These are phyloP conservation scores for Strix uralensis DNA, from an alignment of 2,113 vertebrate genomes.

Conservation along the genomic window DNA sequence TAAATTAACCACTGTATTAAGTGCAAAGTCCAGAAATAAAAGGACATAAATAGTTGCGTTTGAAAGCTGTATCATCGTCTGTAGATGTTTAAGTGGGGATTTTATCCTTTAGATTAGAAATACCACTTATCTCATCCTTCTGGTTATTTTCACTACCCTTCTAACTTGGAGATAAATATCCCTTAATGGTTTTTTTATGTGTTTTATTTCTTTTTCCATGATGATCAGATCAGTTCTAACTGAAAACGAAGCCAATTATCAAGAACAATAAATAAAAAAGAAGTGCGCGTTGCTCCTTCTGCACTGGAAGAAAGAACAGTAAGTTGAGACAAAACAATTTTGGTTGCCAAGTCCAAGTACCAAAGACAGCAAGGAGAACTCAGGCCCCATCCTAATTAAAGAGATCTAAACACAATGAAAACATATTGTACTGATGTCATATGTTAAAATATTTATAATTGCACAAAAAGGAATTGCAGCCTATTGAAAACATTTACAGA, in stretches of 20 bases:
- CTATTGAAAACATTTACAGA: slow-evolving; percentile 54
- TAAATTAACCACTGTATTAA: slow-evolving; percentile 58
- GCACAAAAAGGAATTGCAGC: slow-evolving; percentile 49
- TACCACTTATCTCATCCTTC: slow-evolving; percentile 70
- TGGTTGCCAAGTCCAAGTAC: slow-evolving; percentile 67
- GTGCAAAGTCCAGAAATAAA: slow-evolving; percentile 59
- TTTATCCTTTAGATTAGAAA: slow-evolving; percentile 68
- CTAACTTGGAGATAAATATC: slow-evolving; percentile 67
- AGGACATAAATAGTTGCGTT: slow-evolving; percentile 58
- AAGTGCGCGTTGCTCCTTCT: slow-evolving; percentile 24
- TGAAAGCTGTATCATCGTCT: slow-evolving; percentile 53
- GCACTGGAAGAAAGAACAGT: slow-evolving; percentile 58
- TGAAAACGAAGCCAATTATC: slow-evolving; percentile 69
- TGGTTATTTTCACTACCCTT: slow-evolving; percentile 72
- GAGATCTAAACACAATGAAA: slow-evolving; percentile 69
- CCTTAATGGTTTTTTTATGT: slow-evolving; percentile 67
- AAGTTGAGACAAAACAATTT: slow-evolving; percentile 61
- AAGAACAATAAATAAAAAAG: slow-evolving; percentile 73
- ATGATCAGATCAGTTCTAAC: slow-evolving; percentile 67
- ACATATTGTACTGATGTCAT: slow-evolving; percentile 68
- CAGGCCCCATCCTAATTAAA: slow-evolving; percentile 68
- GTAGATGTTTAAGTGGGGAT: slow-evolving; percentile 63
- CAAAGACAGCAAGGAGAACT: slow-evolving; percentile 60
- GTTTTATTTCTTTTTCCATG: slow-evolving; percentile 71
- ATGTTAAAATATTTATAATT: slow-evolving; percentile 71